Evolutionary conservation across 2,797 vertebrate species (phyloP).

Genomic region (Acrocephalus scirpaceus): DNA sequence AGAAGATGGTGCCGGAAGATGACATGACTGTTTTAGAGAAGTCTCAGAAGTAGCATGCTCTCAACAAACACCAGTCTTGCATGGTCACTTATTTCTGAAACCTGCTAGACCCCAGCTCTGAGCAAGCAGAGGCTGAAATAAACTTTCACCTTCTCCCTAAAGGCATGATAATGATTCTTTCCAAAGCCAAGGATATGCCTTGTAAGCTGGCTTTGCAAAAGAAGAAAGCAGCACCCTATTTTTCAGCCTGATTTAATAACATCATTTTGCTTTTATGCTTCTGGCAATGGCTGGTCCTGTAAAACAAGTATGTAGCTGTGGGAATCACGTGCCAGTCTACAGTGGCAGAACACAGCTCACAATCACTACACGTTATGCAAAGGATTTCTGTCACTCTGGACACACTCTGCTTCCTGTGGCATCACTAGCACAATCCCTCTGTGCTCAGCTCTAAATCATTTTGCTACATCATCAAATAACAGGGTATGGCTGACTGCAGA

Average conservation of each 20-base stretch:
- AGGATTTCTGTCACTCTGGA: constrained; percentile 17
- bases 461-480: constrained; percentile 38
- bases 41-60: not conserved
- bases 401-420: constrained; percentile 17
- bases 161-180: not conserved
- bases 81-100: not conserved
- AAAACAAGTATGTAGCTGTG: not conserved
- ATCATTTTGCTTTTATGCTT: constrained; percentile 27
- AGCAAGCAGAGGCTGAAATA: not conserved
- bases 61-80: not conserved
- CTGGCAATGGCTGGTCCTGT: constrained; percentile 9
- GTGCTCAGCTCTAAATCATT: constrained; percentile 20
- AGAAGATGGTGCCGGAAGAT: not conserved
- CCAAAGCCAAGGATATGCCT: not conserved
- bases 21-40: not conserved
- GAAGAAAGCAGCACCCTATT: not conserved
- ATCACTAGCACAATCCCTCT: not conserved
- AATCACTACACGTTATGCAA: not conserved
- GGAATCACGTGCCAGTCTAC: not conserved
- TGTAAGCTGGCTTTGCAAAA: constrained; percentile 5
- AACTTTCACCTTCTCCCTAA: not conserved
- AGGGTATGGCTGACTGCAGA: constrained; percentile 10
- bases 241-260: constrained; percentile 23
- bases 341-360: not conserved
- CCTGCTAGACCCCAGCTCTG: not conserved